Conservation (phyloP, 2,888 invertebrate genomes). For the Drosophila gaucha region DNA sequence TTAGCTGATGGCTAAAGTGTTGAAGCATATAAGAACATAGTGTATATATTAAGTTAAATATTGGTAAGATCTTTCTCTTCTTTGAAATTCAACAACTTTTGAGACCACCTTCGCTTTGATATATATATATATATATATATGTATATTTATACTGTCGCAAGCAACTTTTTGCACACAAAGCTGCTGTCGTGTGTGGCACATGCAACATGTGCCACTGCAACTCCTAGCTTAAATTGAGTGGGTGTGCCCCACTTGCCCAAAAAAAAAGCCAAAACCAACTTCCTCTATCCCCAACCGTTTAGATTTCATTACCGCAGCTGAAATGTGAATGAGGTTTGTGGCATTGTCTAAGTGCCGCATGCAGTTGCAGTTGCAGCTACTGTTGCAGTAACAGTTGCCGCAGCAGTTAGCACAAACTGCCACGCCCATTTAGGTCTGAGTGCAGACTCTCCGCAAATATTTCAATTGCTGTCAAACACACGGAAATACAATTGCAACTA, state of each 20-base stretch:
- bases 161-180: not conserved
- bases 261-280: not conserved
- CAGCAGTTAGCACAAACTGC: slow-evolving; percentile 15
- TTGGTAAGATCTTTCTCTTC: no score
- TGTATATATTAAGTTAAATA: no score
- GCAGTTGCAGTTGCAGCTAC: slow-evolving; percentile 20
- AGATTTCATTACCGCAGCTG: slow-evolving; percentile 57
- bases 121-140: no score
- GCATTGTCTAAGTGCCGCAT: slow-evolving; percentile 33
- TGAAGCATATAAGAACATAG: no score
- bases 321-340: slow-evolving; percentile 39
- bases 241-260: slow-evolving; percentile 10
- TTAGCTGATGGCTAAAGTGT: no score
- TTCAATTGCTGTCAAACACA: not conserved
- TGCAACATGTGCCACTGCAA: slow-evolving; percentile 29
- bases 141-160: not conserved
- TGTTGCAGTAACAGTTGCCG: not conserved
- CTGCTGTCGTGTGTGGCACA: slow-evolving; percentile 13
- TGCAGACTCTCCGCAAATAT: slow-evolving; percentile 1
- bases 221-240: slow-evolving; percentile 20
- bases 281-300: slow-evolving; percentile 21
- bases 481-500: slow-evolving; percentile 7
- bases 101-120: not conserved
- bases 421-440: not conserved
- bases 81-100: not conserved